Evolutionary conservation across 1,140 invertebrate genomes (phyloP), one percentile per base, ranked within the genome.

Genomic region (Pararge aegeria): DNA sequence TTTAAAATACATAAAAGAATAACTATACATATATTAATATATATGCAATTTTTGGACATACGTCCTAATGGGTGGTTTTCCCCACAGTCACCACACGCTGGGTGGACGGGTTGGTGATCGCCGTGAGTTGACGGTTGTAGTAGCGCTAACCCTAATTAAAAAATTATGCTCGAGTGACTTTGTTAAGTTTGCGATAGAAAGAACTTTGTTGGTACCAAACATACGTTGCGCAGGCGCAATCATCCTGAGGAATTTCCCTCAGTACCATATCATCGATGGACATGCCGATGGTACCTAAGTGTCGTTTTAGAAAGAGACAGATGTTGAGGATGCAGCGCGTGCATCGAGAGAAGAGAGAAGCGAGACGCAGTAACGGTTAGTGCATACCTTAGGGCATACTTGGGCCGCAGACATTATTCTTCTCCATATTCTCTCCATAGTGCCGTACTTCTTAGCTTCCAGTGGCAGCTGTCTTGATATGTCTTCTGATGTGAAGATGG

Each of bases 401-500:
- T 89, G 83, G 1, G 94, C 94, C 2, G 91, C 87, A 55, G 93
- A 92, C 94, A 95, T 95, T 19, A 95, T 93, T 59, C 94, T 89
- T 37, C 92, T 90, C 95, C 94, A 96, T 52, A 93, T 94, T 37
- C 94, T 89, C 68, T 95, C 94, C 93, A 96, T 95, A 2, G 93
- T 94, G 24, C 92, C 92, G 66, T 95, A 96, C 55, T 95, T 93
- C 78, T 95, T 95, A n/a, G 93, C 92, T 80, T 95, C 95, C 0
- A 93, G 80, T 0, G 95, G 94, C 27, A 96, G 73, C 71, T 96
- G 95, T 1, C 92, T 86, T 44, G 93, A 95, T 57, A 97, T 97
- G 75, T 97, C 96, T 51, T 95, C 94, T 5, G 95, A 96, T 0
- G 93, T 94, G 74, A 97, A 97, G 62, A 97, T 96, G 0, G 95